Base-by-base conservation (phyloP, 2,888 invertebrate species). In the Ashinkailepas kermadecensis region DNA sequence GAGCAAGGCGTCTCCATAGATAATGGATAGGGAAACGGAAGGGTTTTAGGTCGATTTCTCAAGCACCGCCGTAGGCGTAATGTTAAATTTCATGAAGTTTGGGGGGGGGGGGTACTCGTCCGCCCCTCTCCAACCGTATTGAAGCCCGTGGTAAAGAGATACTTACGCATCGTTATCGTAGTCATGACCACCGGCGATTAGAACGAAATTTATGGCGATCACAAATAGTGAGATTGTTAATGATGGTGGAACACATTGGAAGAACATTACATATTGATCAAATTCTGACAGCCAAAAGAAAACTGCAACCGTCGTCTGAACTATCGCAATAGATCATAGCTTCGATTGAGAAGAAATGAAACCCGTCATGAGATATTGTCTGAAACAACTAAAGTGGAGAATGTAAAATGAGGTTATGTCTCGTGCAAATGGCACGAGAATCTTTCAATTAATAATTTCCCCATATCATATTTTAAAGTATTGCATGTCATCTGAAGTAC, bases 341-440 rank as follows among this genome's bases (percentile, higher is more conserved):
- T 67, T 67, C n/a, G 64, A 39, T 39, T 39, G 39, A 39, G 39
- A 39, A 39, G 2, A n/a, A 64, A 64, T 67, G 67, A 23, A 67
- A 67, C 18, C 8, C n/a, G n/a, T 23, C n/a, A n/a, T n/a, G 65
- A 9, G 18, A 18, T 64, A 64, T 64, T 64, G 21, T 18, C 21
- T 13, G 8, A 21, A 65, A 65, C 23, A 65, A 65, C 10, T 8
- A 62, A 62, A 70, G 10, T 56, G 74, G 74, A 56, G 56, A 23
- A 21, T 56, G 10, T 74, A 74, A 74, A 74, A 74, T 74, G 74
- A 56, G 56, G 18, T 56, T 54, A 74, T 21, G 74, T 56, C 74
- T 74, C 74, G 74, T 74, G 74, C 74, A n/a, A 9, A 56, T 21
- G 56, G 54, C 74, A 74, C 74, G 74, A 74, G 74, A 74, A 74